Conservation (phyloP, 2,113 vertebrate genomes). For the Callorhinus ursinus region DNA sequence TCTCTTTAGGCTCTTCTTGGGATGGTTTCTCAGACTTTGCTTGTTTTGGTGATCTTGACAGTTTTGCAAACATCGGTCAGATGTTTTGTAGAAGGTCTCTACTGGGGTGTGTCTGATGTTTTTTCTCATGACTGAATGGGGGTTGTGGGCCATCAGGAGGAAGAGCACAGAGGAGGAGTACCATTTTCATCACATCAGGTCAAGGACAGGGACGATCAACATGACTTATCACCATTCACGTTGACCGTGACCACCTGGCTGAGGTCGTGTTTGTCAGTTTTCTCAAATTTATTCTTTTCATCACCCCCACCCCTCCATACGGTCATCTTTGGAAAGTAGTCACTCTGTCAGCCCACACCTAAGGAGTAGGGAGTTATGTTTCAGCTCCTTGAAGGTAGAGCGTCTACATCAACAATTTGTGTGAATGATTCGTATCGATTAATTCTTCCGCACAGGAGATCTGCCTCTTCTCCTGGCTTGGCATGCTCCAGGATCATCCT, state of each 20-base stretch:
- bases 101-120: not conserved
- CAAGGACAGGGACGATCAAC: not conserved
- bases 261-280: not conserved
- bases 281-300: not conserved
- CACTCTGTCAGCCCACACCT: fast-evolving
- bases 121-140: not conserved
- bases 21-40: not conserved
- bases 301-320: not conserved
- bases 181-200: not conserved
- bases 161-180: not conserved
- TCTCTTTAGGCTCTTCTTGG: not conserved
- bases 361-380: not conserved
- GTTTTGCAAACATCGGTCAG: not conserved
- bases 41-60: not conserved
- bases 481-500: not conserved
- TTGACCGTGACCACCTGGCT: not conserved
- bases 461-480: not conserved
- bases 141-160: not conserved
- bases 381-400: not conserved
- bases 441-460: not conserved
- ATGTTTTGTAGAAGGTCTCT: not conserved
- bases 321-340: not conserved
- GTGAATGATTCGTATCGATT: not conserved
- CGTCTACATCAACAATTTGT: not conserved
- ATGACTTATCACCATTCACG: not conserved